Conservation (phyloP, 2,113 vertebrate species). For the Oostethus manadensis region DNA sequence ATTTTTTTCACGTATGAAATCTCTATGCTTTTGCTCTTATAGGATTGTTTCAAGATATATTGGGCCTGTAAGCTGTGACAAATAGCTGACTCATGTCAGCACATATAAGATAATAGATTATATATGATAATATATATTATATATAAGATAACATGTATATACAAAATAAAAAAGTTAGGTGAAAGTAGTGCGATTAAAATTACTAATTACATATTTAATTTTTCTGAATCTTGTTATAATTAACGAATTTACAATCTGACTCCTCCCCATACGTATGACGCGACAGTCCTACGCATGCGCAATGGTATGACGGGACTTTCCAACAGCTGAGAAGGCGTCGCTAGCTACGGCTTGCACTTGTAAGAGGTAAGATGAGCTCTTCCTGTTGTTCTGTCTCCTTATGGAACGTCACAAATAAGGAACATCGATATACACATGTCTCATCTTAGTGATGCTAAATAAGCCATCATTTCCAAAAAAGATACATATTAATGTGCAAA, state of each 20-base stretch:
- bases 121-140: too few species aligned
- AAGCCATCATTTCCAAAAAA: background rate
- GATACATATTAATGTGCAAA: conserved; percentile 1
- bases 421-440: rapidly evolving
- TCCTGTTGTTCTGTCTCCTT: conserved; percentile 20
- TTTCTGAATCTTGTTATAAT: background rate
- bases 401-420: background rate
- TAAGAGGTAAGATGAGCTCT: conserved; percentile 63
- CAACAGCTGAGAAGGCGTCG: conserved; percentile 66
- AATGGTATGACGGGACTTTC: conserved; percentile 60
- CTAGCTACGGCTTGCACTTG: conserved; percentile 56
- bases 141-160: too few species aligned
- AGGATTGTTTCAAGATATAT: too few species aligned
- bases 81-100: too few species aligned
- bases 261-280: conserved; percentile 24
- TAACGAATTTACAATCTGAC: background rate
- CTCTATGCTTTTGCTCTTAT: too few species aligned
- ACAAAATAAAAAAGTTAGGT: too few species aligned
- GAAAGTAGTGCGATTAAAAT: background rate
- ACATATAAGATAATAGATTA: too few species aligned
- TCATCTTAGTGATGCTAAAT: rapidly evolving
- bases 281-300: conserved; percentile 63
- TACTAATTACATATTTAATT: background rate
- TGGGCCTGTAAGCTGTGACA: too few species aligned
- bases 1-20: too few species aligned